Conservation (phyloP, 1,140 invertebrate species). For the Listronotus oregonensis region DNA sequence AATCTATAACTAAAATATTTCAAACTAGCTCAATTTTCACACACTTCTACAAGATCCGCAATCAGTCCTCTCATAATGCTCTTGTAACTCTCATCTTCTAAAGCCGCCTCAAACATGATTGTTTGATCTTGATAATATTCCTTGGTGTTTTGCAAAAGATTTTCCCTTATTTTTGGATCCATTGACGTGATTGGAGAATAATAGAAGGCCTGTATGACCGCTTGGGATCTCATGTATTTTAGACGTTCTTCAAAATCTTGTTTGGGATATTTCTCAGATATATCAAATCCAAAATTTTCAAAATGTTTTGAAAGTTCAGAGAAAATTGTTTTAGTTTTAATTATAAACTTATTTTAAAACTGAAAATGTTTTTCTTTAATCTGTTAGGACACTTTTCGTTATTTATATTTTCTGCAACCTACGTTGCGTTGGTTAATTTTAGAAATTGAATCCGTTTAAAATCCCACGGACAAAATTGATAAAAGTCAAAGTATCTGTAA, state of each 20-base stretch:
- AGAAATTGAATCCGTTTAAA: too few species aligned
- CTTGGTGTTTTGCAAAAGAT: not conserved
- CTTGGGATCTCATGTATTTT: conserved; percentile 27
- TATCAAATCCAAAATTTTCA: conserved; percentile 37
- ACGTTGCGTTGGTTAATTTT: too few species aligned
- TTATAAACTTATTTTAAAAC: too few species aligned
- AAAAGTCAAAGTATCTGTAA: too few species aligned
- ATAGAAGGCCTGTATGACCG: conserved; percentile 1
- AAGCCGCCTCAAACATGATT: not conserved
- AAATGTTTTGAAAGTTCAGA: conserved; percentile 48
- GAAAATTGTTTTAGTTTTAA: too few species aligned
- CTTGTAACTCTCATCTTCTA: conserved; percentile 9
- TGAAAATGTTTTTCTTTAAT: too few species aligned
- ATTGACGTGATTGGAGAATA: conserved; percentile 7
- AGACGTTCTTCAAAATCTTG: conserved; percentile 30
- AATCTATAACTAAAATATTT: too few species aligned
- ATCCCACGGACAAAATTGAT: too few species aligned
- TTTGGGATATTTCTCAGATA: conserved; percentile 26
- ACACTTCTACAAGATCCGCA: conserved; percentile 11
- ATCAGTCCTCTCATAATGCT: conserved; percentile 7
- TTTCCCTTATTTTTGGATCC: conserved; percentile 12
- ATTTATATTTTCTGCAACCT: too few species aligned
- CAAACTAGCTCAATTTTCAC: not conserved
- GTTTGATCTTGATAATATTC: not conserved
- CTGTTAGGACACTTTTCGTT: too few species aligned